A percentile compares a stretch with the other conserved stretches of the same genome.
Conservation (phyloP, 2,113 vertebrate species). For the Aix galericulata region DNA sequence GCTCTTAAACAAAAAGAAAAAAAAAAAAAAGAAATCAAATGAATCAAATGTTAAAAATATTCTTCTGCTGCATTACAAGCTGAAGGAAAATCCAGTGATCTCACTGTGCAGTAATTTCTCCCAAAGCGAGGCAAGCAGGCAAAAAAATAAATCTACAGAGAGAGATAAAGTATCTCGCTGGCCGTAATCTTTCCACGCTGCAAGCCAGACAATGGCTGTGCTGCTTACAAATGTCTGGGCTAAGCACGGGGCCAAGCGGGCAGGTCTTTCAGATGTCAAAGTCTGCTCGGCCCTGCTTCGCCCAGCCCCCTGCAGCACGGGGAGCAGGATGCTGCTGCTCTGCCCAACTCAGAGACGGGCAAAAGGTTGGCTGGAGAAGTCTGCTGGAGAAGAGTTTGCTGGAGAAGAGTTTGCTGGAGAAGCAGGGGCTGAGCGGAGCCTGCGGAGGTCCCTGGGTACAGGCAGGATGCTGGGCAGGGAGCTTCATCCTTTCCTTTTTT, state of each 20-base stretch:
- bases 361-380: background rate
- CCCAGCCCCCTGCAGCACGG: background rate
- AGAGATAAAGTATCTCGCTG: conserved; percentile 69
- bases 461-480: background rate
- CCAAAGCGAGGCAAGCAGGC: conserved; percentile 64
- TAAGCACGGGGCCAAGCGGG: background rate
- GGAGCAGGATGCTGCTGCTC: background rate
- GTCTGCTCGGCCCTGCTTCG: background rate
- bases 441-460: too few relatives aligned
- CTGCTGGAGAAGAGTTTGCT: background rate
- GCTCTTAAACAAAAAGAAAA: background rate
- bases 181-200: conserved; percentile 50
- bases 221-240: conserved; percentile 55
- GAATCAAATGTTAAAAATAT: conserved; percentile 22
- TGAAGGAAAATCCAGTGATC: conserved; percentile 70
- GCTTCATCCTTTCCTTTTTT: background rate
- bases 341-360: background rate
- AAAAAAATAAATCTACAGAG: conserved; percentile 64
- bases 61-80: conserved; percentile 48
- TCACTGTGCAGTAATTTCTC: conserved; percentile 68
- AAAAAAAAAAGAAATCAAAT: conserved; percentile 28
- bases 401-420: background rate
- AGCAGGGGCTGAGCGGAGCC: background rate
- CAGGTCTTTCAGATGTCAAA: background rate
- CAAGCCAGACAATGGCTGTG: conserved; percentile 59